Percentiles rank a stretch among this genome's conserved stretches.
Conservation (phyloP, 2,113 vertebrate species). For the Antigone vipio region DNA sequence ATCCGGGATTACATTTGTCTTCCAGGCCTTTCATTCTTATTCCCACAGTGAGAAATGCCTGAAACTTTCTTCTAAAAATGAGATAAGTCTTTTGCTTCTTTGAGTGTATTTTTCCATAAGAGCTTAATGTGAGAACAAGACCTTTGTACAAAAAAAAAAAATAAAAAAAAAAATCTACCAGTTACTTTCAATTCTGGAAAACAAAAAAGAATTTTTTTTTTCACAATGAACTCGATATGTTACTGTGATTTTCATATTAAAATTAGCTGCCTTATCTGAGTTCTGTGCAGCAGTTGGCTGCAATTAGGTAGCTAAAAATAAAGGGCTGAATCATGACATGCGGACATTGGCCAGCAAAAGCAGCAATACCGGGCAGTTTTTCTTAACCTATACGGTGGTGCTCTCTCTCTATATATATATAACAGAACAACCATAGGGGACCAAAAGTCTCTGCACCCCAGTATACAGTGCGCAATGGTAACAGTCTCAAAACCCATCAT, state of each 20-base stretch:
- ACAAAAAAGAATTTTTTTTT: not conserved
- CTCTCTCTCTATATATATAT: not conserved
- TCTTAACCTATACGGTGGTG: not conserved
- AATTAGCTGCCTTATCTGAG: slow-evolving; percentile 30
- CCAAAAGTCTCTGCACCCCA: not conserved
- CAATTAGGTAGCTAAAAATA: slow-evolving; percentile 56
- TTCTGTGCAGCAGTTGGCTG: slow-evolving; percentile 26
- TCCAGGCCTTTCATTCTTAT: not conserved
- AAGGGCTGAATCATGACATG: not conserved
- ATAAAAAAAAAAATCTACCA: not conserved
- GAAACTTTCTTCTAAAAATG: not conserved
- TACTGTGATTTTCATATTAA: slow-evolving; percentile 17
- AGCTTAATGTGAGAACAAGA: not conserved
- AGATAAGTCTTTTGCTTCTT: not conserved
- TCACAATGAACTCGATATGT: not conserved
- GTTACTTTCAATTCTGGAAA: not conserved
- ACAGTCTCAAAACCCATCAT: not conserved
- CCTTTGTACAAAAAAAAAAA: not conserved
- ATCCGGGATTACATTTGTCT: not conserved
- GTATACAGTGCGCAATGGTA: rapidly evolving
- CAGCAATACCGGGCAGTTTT: not conserved
- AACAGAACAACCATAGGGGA: not conserved
- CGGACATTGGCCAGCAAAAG: slow-evolving; percentile 6
- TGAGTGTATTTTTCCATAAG: not conserved
- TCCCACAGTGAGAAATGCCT: not conserved